Base-by-base conservation (phyloP, 2,797 vertebrate genomes). In the Peromyscus melanophrys region DNA sequence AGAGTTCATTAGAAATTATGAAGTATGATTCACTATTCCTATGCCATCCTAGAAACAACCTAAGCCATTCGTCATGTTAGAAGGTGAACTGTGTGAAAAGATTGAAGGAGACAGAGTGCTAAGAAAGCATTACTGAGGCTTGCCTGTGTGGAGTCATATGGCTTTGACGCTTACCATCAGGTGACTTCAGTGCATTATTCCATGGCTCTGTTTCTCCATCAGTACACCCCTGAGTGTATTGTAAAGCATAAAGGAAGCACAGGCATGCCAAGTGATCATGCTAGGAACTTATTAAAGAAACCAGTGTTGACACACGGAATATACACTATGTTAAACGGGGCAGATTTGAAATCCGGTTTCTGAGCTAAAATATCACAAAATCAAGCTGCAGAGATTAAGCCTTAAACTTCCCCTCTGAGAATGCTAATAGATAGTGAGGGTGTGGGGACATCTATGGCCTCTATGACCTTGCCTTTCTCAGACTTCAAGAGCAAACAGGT, bases 1-100 rank as follows among this genome's bases (percentile, higher is more conserved):
- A 73, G 23, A 87, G 89, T 83, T 89, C 82, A 87, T 80, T 71
- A 19, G 90, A 89, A 85, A 85, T 67, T 78, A 67, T 49, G 10
- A 40, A 34, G 52, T 43, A 52, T 17, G 29, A 23, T 37, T 96
- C 23, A 63, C 13, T 89, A 34, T 55, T 89, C 29, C 83, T 94
- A 29, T 37, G 77, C 88, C 12, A 81, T n/a, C 27, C 85, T 9
- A 23, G 46, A 92, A 88, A 59, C 27, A 71, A 19, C 80, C 75
- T 49, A 34, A 13, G 8, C 23, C 90, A 1, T 94, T 78, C 92
- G 40, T 80, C 16, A 73, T n/a, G 12, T 25, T 8, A 46, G 83
- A 34, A 78, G 13, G 17, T n/a, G 88, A 71, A 71, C 21, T 49
- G n/a, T 65, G 29, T 49, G 59, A 52, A 40, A 55, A 52, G 19